Evolutionary conservation across 1,140 invertebrate genomes (phyloP).

Genomic region (Dryas iulia): DNA sequence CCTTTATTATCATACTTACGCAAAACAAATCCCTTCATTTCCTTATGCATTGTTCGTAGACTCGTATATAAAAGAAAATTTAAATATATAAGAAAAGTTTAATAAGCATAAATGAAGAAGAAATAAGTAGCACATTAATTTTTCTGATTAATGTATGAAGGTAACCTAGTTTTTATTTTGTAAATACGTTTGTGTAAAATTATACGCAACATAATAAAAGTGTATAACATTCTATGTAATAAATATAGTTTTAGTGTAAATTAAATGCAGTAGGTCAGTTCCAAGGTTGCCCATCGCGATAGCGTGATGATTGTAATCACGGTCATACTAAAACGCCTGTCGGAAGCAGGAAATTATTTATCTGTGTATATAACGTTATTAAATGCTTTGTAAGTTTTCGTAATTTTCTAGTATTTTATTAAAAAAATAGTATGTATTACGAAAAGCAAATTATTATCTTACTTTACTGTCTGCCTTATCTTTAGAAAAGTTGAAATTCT

Average conservation of each 20-base stretch:
- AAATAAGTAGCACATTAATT: not conserved
- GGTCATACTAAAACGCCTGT: slow-evolving; percentile 10
- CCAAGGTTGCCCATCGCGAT: slow-evolving; percentile 23
- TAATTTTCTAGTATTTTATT: not conserved
- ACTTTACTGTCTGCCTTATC: not conserved
- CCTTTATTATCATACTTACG: slow-evolving; percentile 19
- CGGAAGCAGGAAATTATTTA: slow-evolving; percentile 21
- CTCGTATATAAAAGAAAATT: slow-evolving; percentile 24
- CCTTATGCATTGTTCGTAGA: slow-evolving; percentile 25
- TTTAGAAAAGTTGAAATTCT: too few relatives aligned
- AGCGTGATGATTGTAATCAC: slow-evolving; percentile 25
- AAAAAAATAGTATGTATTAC: not conserved
- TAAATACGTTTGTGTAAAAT: not conserved
- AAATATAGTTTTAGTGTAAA: not conserved
- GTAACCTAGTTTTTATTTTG: not conserved
- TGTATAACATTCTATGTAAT: too few relatives aligned
- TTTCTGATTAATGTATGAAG: not conserved
- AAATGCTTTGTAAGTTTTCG: not conserved
- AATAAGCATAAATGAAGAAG: slow-evolving; percentile 11
- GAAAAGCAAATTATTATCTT: not conserved
- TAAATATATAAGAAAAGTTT: slow-evolving; percentile 11
- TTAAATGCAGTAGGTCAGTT: not conserved
- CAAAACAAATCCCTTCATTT: slow-evolving; percentile 17
- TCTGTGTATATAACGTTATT: not conserved
- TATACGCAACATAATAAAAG: not conserved